These are phyloP conservation scores for Thumatha senex DNA, from an alignment of 2,888 invertebrate genomes.

Conservation along the genomic window DNA sequence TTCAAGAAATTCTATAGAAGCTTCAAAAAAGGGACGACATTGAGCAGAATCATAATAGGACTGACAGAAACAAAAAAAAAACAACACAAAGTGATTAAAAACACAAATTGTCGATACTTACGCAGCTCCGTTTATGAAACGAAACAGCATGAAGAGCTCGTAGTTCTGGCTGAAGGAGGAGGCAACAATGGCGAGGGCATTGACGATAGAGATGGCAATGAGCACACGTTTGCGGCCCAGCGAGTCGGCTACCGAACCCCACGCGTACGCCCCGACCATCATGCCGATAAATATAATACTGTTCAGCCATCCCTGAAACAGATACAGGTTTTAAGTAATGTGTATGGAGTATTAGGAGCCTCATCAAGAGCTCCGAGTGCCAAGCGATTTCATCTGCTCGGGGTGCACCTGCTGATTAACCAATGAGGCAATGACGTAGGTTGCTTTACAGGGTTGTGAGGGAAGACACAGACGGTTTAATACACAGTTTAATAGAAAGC, in stretches of 20 bases:
- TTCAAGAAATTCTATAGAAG: no score
- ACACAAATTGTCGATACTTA: constrained; percentile 81
- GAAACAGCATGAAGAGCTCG: constrained; percentile 94
- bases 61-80: no score
- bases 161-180: constrained; percentile 95
- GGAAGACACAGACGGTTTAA: no score
- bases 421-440: no score
- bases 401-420: no score
- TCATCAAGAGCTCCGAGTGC: no score
- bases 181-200: constrained; percentile 94
- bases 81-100: no score
- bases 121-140: constrained; percentile 97
- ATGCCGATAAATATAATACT: constrained; percentile 94
- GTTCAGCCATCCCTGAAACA: constrained; percentile 86
- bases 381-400: no score
- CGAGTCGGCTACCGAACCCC: constrained; percentile 96
- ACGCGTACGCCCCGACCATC: constrained; percentile 97
- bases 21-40: no score
- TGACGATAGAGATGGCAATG: constrained; percentile 94
- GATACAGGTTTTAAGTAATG: neutral
- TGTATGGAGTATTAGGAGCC: neutral
- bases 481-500: no score
- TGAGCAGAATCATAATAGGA: no score
- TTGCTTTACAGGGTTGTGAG: no score
- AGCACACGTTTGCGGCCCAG: constrained; percentile 94